A percentile compares a stretch with the other conserved stretches of the same genome.
Conservation (phyloP, 2,888 invertebrate genomes). For the Panorpa germanica region DNA sequence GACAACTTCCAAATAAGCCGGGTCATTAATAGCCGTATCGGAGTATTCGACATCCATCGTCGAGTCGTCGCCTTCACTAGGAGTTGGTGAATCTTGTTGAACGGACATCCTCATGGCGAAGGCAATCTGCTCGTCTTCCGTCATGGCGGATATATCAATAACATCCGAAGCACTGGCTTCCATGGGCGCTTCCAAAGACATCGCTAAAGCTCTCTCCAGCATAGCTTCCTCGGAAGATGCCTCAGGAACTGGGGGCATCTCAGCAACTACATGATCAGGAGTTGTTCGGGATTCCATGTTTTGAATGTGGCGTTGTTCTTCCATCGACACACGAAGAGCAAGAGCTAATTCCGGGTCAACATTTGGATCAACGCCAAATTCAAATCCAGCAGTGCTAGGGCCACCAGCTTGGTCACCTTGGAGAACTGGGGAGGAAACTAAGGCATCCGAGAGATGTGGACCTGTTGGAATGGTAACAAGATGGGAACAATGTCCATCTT, state of each 20-base stretch:
- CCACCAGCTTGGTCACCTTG: constrained; percentile 93
- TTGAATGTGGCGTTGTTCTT: constrained; percentile 83
- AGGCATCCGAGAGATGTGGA: constrained; percentile 88
- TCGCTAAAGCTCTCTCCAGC: constrained; percentile 77
- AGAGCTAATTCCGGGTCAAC: constrained; percentile 98
- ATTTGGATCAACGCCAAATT: constrained; percentile 99
- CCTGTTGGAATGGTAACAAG: constrained; percentile 95
- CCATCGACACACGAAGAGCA: constrained; percentile 86
- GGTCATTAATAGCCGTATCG: no score
- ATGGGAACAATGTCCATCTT: constrained; percentile 73
- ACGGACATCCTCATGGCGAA: constrained; percentile 99
- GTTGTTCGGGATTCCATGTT: constrained; percentile 57
- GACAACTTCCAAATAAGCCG: no score
- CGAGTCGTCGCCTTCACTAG: no score
- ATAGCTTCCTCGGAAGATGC: constrained; percentile 58
- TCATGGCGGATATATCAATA: constrained; percentile 72
- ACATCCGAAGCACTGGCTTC: no score
- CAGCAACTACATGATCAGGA: constrained; percentile 21
- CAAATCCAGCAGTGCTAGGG: constrained; percentile 68
- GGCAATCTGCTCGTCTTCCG: constrained; percentile 98
- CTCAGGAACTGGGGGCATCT: no score
- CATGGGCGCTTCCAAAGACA: constrained; percentile 54
- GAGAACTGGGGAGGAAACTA: constrained; percentile 85
- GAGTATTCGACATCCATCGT: no score
- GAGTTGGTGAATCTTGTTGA: no score